phyloP scores from a whole-genome alignment of 2,113 vertebrate species.

The Macrotus californicus region DNA sequence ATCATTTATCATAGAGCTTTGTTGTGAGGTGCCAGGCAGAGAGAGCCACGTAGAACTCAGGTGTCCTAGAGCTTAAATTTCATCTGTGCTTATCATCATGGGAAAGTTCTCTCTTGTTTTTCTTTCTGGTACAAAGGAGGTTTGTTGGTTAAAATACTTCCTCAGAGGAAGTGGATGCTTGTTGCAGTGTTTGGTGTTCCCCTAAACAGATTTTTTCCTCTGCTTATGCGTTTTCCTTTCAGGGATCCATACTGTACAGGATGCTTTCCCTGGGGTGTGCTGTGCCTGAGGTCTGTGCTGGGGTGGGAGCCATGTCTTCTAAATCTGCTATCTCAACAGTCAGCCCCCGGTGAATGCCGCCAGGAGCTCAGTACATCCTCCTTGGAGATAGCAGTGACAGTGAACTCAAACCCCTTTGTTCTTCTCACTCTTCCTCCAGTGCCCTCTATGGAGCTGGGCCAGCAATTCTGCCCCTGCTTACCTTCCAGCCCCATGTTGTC shows the following conservation, averaged over 20 bases:
- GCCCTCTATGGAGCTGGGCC: neutral
- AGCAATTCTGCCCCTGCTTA: neutral
- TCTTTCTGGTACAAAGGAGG: neutral
- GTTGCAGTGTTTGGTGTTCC: neutral
- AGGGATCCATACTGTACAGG: neutral
- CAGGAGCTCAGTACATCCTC: rapidly evolving
- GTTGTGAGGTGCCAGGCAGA: neutral
- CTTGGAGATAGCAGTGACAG: rapidly evolving
- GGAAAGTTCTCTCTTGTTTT: slow-evolving; percentile 5
- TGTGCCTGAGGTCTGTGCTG: neutral
- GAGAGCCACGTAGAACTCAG: neutral
- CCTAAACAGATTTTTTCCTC: neutral
- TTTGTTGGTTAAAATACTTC: neutral
- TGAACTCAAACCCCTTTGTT: too few relatives aligned
- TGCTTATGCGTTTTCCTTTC: neutral
- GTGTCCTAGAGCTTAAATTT: neutral
- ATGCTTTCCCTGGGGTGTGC: neutral
- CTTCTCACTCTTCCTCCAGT: neutral
- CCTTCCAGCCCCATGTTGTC: neutral
- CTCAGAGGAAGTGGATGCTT: neutral
- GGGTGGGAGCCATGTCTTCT: neutral
- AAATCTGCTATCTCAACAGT: neutral
- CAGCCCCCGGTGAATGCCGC: neutral
- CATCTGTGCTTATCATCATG: neutral
- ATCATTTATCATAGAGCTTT: neutral